Base-by-base conservation (phyloP, 2,113 vertebrate species). In the Atherinomorus stipes region DNA sequence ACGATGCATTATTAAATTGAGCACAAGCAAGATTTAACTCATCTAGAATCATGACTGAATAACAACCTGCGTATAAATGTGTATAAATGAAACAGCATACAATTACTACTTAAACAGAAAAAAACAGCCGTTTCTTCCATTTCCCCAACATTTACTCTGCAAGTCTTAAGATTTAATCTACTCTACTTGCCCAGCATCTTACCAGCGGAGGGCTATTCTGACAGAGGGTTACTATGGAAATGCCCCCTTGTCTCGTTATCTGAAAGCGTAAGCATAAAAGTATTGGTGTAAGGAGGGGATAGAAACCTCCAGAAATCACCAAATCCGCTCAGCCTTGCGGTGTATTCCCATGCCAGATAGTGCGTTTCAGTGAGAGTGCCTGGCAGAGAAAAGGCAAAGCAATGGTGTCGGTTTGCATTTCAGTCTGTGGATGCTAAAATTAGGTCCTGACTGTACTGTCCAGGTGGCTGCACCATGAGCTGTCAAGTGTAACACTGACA, bases 391-490 rank as follows among this genome's bases (percentile, higher is more conserved):
- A 56, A 69, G 65, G 80, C 74, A 80, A 77, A 84, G 74, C 57
- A 26, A 66, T 1, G 15, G 60, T 56, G 80, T 85, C 80, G 64
- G 70, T 71, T 83, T 85, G 74, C 28, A 6, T 76, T 85, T 77
- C 74, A 73, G 67, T 57, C 47, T 42, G 10, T 18, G 16, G 53
- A 68, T 65, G 64, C 86, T 83, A 89, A 86, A 89, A 74, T 89
- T 89, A 88, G 82, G 6, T 57, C 52, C 60, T 0, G 44, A 65
- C 66, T 59, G 58, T 64, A 84, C 45, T 45, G 80, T 85, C 84
- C 90, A 90, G 90, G 85, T 91, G 85, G 88, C 83, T 86, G 80
- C 67, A 83, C 81, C 38, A 64, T 53, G 53, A 73, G 70, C 69
- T 3, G 84, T 87, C 67, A 62, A 60, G 66, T 78, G 52, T 21